Evolutionary conservation across 2,888 invertebrate species (phyloP).

Genomic region (Platycnemis pennipes): DNA sequence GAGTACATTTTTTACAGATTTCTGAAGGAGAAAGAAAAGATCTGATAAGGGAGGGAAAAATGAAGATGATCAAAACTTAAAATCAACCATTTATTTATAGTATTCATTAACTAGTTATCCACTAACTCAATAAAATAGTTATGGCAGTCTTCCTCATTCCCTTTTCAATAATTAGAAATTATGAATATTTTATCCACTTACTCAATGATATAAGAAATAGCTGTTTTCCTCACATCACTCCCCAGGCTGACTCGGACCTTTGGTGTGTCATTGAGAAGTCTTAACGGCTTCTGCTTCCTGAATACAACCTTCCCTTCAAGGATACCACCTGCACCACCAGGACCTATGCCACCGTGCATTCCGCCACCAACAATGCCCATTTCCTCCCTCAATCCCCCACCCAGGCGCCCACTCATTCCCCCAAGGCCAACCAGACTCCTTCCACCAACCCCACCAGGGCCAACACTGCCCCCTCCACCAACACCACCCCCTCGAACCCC

Average conservation of each 20-base stretch:
- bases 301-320: conserved; percentile 89
- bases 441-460: conserved; percentile 26
- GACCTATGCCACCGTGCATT: conserved; percentile 80
- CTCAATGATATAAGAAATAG: conserved; percentile 94
- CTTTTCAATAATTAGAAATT: no score
- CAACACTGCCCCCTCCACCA: conserved; percentile 80
- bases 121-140: no score
- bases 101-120: no score
- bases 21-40: no score
- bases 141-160: no score
- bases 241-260: conserved; percentile 89
- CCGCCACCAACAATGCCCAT: conserved; percentile 79
- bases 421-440: conserved; percentile 79
- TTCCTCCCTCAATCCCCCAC: neutral
- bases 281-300: conserved; percentile 91
- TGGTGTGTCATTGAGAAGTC: conserved; percentile 89
- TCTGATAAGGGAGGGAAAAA: no score
- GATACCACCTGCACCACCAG: conserved; percentile 81
- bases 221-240: conserved; percentile 88
- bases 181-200: no score
- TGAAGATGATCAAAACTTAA: no score
- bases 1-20: no score
- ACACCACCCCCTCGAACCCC: conserved; percentile 80
- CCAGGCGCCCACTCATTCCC: conserved; percentile 78
- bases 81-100: no score